phyloP scores from a whole-genome alignment of 2,888 invertebrate species.

The Microplitis deprimator region DNA sequence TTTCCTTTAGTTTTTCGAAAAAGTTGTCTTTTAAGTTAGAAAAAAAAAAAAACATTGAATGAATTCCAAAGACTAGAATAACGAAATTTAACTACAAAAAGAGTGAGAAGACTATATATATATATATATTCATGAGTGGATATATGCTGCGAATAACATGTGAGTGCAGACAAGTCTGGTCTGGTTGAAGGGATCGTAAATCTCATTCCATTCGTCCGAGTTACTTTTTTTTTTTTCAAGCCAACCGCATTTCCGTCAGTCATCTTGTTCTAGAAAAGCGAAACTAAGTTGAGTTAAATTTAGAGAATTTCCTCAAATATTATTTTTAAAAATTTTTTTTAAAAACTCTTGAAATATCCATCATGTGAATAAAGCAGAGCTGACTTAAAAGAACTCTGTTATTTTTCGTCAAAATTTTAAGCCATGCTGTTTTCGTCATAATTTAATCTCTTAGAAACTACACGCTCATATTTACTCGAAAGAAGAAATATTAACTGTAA shows the following conservation, averaged over 20 bases:
- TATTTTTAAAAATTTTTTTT: conserved; percentile 16
- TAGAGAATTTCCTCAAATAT: conserved; percentile 1
- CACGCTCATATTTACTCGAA: not conserved
- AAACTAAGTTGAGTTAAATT: not conserved
- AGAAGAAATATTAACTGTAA: too few species aligned
- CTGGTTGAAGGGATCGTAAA: conserved; percentile 53
- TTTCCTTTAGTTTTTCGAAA: not conserved
- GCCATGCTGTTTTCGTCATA: not conserved
- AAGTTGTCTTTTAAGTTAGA: conserved; percentile 2
- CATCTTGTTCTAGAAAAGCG: conserved; percentile 12
- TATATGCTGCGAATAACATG: conserved; percentile 15
- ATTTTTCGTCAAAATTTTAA: not conserved
- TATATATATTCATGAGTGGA: not conserved
- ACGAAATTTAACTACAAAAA: not conserved
- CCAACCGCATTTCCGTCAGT: conserved; percentile 32
- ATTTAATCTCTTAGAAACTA: not conserved
- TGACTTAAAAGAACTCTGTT: not conserved
- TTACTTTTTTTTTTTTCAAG: conserved; percentile 58
- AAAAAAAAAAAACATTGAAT: conserved; percentile 1
- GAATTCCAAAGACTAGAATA: not conserved
- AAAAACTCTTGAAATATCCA: not conserved
- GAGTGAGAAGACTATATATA: not conserved
- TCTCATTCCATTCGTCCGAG: conserved; percentile 57
- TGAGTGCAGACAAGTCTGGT: conserved; percentile 47
- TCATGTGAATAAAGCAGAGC: not conserved